A percentile compares a stretch with the other conserved stretches of the same genome.
Evolutionary conservation across 2,888 invertebrate genomes (phyloP).

Genomic region (Microctonus hyperodae): DNA sequence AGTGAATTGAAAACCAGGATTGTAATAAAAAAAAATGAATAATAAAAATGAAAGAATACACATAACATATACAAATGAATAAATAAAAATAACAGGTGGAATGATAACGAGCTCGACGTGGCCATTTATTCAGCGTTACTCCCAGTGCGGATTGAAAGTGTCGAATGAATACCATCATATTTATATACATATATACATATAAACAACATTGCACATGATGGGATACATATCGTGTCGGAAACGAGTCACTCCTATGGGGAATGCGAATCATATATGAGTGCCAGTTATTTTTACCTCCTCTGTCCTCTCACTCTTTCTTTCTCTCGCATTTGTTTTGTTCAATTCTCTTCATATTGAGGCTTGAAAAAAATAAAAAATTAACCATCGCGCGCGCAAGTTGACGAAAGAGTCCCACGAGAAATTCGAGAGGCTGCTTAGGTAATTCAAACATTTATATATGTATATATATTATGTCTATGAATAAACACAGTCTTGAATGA

Average conservation of each 20-base stretch:
- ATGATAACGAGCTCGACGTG: conserved; percentile 42
- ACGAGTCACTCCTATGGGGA: conserved; percentile 25
- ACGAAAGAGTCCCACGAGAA: conserved; percentile 23
- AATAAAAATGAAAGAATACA: background rate
- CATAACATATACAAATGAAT: conserved; percentile 24
- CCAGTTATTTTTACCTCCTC: conserved; percentile 27
- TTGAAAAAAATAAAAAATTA: conserved; percentile 27
- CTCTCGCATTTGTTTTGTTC: conserved; percentile 11
- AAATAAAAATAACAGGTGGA: conserved; percentile 49
- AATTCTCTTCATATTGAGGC: conserved; percentile 18
- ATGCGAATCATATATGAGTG: conserved; percentile 21
- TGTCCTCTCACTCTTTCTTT: background rate
- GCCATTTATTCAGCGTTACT: conserved; percentile 25
- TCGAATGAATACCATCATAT: conserved; percentile 10
- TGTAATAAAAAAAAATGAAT: background rate
- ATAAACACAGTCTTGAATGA: background rate
- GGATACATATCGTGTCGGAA: conserved; percentile 6
- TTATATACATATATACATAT: background rate
- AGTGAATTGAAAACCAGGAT: background rate
- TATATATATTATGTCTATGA: conserved; percentile 2
- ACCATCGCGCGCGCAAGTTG: conserved; percentile 9
- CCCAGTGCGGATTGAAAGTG: conserved; percentile 26
- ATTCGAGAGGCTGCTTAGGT: conserved; percentile 11
- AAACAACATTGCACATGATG: background rate
- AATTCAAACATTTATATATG: background rate